Percentiles rank a stretch among this genome's conserved stretches.
These are phyloP conservation scores for Julus scandinavius DNA, from an alignment of 2,888 invertebrate species.

Conservation along the genomic window DNA sequence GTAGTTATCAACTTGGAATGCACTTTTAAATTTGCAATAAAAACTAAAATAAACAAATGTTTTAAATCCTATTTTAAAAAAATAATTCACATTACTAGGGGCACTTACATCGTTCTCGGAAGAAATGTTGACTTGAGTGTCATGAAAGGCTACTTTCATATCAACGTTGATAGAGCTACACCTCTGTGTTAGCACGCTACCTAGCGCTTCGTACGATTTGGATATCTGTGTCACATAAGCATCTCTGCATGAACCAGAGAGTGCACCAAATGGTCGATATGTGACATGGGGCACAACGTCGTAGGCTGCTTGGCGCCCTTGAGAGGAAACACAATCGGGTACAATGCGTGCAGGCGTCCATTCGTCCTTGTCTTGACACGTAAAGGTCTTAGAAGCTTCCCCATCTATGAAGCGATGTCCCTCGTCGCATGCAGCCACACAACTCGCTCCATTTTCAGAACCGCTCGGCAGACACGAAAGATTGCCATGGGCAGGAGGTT, in stretches of 20 bases:
- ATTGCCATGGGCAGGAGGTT: constrained; percentile 87
- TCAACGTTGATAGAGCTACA: constrained; percentile 95
- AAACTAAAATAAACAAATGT: background rate
- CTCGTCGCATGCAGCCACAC: constrained; percentile 88
- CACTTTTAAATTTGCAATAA: background rate
- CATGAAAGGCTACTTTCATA: constrained; percentile 91
- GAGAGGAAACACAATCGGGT: constrained; percentile 95
- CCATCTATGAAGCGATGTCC: constrained; percentile 88
- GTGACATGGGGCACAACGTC: constrained; percentile 87
- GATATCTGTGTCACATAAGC: constrained; percentile 77
- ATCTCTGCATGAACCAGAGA: constrained; percentile 82
- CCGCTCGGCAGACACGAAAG: constrained; percentile 87
- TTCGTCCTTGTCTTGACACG: constrained; percentile 80
- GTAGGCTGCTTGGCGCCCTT: constrained; percentile 94
- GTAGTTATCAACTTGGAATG: too few species aligned
- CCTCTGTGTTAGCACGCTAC: constrained; percentile 84
- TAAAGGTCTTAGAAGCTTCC: constrained; percentile 85
- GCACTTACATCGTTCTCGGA: constrained; percentile 62
- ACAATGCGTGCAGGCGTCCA: constrained; percentile 92
- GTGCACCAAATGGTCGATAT: constrained; percentile 90
- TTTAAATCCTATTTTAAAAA: too few species aligned
- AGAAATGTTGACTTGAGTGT: constrained; percentile 71
- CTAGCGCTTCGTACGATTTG: constrained; percentile 82
- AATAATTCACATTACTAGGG: background rate
- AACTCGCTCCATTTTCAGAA: constrained; percentile 72